Base-by-base conservation (phyloP, 2,888 invertebrate species). In the Cephus nigrinus region DNA sequence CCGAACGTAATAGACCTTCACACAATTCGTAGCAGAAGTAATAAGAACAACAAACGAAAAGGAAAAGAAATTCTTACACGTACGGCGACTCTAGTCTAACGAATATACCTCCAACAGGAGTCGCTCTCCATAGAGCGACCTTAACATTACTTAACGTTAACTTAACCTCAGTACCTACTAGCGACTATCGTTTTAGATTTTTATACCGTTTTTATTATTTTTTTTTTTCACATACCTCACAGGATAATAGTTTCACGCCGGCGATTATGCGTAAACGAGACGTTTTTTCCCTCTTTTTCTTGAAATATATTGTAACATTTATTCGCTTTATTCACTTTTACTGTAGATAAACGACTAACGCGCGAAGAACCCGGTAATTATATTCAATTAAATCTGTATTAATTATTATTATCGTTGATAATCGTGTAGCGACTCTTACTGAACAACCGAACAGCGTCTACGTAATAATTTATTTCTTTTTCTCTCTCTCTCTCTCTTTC, bases 41-140 rank as follows among this genome's bases (percentile, higher is more conserved):
- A 15, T 55, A 55, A 55, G 23, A 55, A 55, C 5, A 15, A 15
- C 36, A 23, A 23, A 23, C 23, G 5, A 40, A 36, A 40, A 15
- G 40, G 5, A 40, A 40, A 55, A 55, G 15, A 55, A 55, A 55
- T 55, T 55, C 23, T 23, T 55, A 55, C 55, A 15, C 87, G 88
- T 90, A 88, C 88, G 88, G 90, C 90, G 90, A 85, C 88, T 90
- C 90, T 91, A 90, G 90, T 91, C 90, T 88, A 89, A 87, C 87
- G 85, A 84, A 89, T 88, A 90, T 91, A 91, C 90, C 90, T 90
- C 89, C 87, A 55, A 86, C 84, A 86, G 82, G 80, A 80, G 74
- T 84, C 79, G 74, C 80, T 81, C 82, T 82, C 71, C 80, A 77
- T 78, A 76, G 71, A 73, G 82, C 79, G 80, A 81, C 79, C 75